Percentiles rank a stretch among this genome's conserved stretches.
Conservation (phyloP, 1,140 invertebrate species). For the Bilobella aurantiaca region DNA sequence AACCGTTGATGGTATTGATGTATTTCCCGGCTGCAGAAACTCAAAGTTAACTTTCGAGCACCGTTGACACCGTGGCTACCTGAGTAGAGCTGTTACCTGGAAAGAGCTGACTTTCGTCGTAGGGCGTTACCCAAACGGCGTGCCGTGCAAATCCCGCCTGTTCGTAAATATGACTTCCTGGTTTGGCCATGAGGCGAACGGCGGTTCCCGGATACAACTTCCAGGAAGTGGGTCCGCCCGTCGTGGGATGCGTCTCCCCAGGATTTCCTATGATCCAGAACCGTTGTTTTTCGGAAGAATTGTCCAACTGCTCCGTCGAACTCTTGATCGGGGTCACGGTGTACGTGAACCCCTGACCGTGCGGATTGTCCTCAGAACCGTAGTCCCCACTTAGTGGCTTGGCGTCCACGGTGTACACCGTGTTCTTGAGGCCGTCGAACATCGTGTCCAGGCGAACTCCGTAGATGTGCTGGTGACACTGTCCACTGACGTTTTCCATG, state of each 20-base stretch:
- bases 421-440: constrained; percentile 17
- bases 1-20: constrained; percentile 22
- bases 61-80: too few relatives aligned
- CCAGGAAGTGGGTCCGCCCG: constrained; percentile 17
- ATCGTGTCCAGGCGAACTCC: constrained; percentile 18
- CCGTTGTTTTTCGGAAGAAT: neutral
- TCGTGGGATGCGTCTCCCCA: constrained; percentile 5
- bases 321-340: constrained; percentile 5
- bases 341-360: constrained; percentile 19
- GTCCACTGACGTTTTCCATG: constrained; percentile 7
- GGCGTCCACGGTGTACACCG: constrained; percentile 14
- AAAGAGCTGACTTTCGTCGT: constrained; percentile 14
- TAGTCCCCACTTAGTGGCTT: constrained; percentile 3
- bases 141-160: constrained; percentile 16
- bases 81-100: neutral
- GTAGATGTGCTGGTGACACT: constrained; percentile 27
- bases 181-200: constrained; percentile 6
- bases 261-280: constrained; percentile 20
- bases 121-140: constrained; percentile 18
- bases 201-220: constrained; percentile 12
- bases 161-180: constrained; percentile 8
- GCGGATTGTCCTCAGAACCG: constrained; percentile 16
- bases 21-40: constrained; percentile 13
- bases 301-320: neutral
- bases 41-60: too few relatives aligned